Percentiles rank a stretch among this genome's conserved stretches.
Evolutionary conservation across 2,888 invertebrate genomes (phyloP).

Genomic region (Lacanobia wlatinum): DNA sequence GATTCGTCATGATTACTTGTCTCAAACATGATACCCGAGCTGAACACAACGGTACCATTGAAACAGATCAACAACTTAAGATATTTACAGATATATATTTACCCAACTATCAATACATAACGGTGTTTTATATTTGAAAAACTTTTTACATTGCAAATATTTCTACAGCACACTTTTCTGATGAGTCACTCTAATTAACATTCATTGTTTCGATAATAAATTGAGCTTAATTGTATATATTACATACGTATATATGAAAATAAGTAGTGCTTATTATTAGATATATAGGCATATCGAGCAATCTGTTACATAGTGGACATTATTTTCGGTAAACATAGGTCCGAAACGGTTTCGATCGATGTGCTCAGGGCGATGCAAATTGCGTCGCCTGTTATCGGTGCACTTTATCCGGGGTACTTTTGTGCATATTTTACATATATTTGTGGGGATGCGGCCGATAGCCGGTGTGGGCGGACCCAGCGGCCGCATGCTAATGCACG

Average conservation of each 20-base stretch:
- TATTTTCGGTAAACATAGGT: slow-evolving; percentile 85
- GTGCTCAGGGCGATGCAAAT: slow-evolving; percentile 87
- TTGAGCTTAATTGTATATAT: slow-evolving; percentile 26
- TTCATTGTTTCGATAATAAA: slow-evolving; percentile 29
- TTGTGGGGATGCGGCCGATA: slow-evolving; percentile 84
- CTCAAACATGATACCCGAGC: slow-evolving; percentile 46
- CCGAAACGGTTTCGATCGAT: slow-evolving; percentile 78
- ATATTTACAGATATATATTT: slow-evolving; percentile 56
- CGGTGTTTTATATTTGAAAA: slow-evolving; percentile 51
- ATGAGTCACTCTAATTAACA: slow-evolving; percentile 49
- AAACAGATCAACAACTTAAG: slow-evolving; percentile 52
- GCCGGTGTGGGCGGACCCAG: slow-evolving; percentile 83
- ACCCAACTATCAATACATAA: slow-evolving; percentile 47
- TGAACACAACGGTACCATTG: slow-evolving; percentile 54
- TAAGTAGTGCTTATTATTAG: slow-evolving; percentile 45
- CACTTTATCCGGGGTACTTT: slow-evolving; percentile 89
- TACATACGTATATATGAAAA: slow-evolving; percentile 1
- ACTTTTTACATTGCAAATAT: slow-evolving; percentile 43
- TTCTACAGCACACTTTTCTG: slow-evolving; percentile 26
- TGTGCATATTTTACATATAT: slow-evolving; percentile 89
- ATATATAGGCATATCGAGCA: slow-evolving; percentile 54
- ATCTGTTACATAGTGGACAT: slow-evolving; percentile 62
- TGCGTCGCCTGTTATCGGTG: slow-evolving; percentile 87
- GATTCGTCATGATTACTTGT: slow-evolving; percentile 53
- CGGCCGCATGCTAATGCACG: slow-evolving; percentile 83